phyloP scores from a whole-genome alignment of 1,140 invertebrate genomes.

The Thaumetopoea pityocampa region DNA sequence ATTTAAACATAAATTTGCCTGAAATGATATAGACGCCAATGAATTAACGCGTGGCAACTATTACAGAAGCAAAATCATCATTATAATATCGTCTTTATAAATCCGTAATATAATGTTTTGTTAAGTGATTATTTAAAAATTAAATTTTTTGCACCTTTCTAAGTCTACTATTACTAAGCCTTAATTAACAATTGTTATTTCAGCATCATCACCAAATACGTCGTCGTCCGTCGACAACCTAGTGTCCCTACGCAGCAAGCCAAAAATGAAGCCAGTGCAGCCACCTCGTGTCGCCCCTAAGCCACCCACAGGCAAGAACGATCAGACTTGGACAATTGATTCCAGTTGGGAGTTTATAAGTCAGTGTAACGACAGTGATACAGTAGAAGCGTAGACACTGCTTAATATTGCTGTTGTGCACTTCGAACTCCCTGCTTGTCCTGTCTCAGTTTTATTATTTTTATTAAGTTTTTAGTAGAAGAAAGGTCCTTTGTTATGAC shows the following conservation, averaged over 20 bases:
- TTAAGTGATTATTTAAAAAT: too few relatives aligned
- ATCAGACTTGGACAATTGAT: slow-evolving; percentile 88
- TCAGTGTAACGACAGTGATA: slow-evolving; percentile 56
- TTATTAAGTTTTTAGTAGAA: slow-evolving; percentile 2
- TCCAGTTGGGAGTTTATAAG: slow-evolving; percentile 92
- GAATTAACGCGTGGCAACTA: too few relatives aligned
- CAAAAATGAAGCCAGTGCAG: slow-evolving; percentile 82
- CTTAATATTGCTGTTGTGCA: slow-evolving; percentile 18
- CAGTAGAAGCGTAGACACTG: slow-evolving; percentile 16
- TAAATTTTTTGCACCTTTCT: too few relatives aligned
- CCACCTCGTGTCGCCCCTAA: slow-evolving; percentile 79
- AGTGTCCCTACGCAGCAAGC: slow-evolving; percentile 72
- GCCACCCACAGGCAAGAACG: slow-evolving; percentile 76
- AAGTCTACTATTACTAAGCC: too few relatives aligned
- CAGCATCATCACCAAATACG: slow-evolving; percentile 72
- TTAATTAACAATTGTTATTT: slow-evolving; percentile 4
- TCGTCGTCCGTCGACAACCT: slow-evolving; percentile 85
- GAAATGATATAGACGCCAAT: too few relatives aligned
- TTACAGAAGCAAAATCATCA: too few relatives aligned
- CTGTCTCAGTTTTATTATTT: slow-evolving; percentile 2
- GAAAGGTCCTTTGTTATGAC: too few relatives aligned
- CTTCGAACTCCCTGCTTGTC: slow-evolving; percentile 3
- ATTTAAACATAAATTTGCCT: too few relatives aligned
- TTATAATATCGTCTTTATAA: too few relatives aligned
- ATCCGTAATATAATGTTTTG: too few relatives aligned